Percentiles rank a stretch among this genome's conserved stretches.
Evolutionary conservation across 2,888 invertebrate genomes (phyloP).

Genomic region (Itoplectis maculator): DNA sequence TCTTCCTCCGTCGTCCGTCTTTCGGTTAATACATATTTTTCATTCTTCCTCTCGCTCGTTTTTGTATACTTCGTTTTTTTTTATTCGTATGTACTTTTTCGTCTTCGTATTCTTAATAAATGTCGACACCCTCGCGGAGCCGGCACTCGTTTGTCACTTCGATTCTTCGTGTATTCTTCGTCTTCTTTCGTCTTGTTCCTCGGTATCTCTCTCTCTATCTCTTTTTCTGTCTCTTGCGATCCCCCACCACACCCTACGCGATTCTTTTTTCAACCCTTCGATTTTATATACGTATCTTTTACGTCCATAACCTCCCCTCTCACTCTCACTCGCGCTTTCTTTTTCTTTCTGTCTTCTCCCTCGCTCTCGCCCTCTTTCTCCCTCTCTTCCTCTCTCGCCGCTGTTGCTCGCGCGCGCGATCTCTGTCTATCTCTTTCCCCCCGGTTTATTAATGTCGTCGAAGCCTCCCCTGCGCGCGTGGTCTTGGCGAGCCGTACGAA

Average conservation of each 20-base stretch:
- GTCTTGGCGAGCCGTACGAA: slow-evolving; percentile 55
- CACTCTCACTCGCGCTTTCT: slow-evolving; percentile 35
- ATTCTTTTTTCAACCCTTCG: slow-evolving; percentile 46
- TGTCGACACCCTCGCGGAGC: slow-evolving; percentile 44
- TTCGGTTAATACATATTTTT: not conserved
- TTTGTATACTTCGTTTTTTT: slow-evolving; percentile 10
- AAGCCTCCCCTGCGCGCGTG: slow-evolving; percentile 66
- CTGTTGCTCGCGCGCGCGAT: no score
- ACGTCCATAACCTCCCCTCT: slow-evolving; percentile 10
- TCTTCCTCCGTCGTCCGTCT: not conserved
- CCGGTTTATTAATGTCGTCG: slow-evolving; percentile 61
- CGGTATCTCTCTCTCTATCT: no score
- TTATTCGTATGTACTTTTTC: not conserved
- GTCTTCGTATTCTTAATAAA: slow-evolving; percentile 31
- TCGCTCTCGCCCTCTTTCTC: slow-evolving; percentile 63
- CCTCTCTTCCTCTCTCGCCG: slow-evolving; percentile 57
- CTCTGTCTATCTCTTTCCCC: slow-evolving; percentile 62
- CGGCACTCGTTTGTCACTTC: slow-evolving; percentile 63
- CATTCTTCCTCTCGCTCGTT: no score
- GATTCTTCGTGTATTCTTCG: slow-evolving; percentile 50
- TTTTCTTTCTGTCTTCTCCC: slow-evolving; percentile 21
- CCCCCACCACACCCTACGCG: slow-evolving; percentile 43
- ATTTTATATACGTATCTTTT: slow-evolving; percentile 47
- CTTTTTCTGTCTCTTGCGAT: slow-evolving; percentile 17
- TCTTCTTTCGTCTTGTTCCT: slow-evolving; percentile 44